These are phyloP conservation scores for Sebastes hubbsi DNA, from an alignment of 2,797 vertebrate genomes.

Conservation along the genomic window DNA sequence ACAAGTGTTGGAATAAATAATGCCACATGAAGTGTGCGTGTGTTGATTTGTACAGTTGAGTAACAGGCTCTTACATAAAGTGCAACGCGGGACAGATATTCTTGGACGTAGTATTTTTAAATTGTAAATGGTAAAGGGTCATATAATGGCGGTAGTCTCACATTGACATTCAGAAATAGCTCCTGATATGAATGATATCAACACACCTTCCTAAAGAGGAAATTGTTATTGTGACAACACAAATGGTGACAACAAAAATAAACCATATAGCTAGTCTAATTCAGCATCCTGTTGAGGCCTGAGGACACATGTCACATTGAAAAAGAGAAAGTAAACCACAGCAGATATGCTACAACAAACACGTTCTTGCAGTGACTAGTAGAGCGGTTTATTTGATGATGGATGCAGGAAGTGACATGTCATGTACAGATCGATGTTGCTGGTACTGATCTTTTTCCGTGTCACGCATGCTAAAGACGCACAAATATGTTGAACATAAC, in stretches of 20 bases:
- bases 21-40: not conserved
- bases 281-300: constrained; percentile 14
- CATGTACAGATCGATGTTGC: not conserved
- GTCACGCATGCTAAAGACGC: not conserved
- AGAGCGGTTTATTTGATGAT: constrained; percentile 28
- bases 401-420: constrained; percentile 37
- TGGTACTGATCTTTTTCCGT: not conserved
- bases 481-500: not conserved
- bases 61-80: constrained; percentile 21
- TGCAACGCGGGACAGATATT: not conserved
- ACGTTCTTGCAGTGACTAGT: not conserved
- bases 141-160: not conserved
- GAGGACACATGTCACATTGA: not conserved
- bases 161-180: not conserved
- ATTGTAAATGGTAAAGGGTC: not conserved
- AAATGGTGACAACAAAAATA: not conserved
- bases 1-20: constrained; percentile 16
- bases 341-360: not conserved
- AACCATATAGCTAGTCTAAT: not conserved
- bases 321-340: not conserved
- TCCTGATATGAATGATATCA: not conserved
- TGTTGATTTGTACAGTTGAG: constrained; percentile 22
- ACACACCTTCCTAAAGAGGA: not conserved
- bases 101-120: not conserved
- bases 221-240: not conserved